These are phyloP conservation scores for Albula goreensis DNA, from an alignment of 2,113 vertebrate genomes.

Conservation along the genomic window DNA sequence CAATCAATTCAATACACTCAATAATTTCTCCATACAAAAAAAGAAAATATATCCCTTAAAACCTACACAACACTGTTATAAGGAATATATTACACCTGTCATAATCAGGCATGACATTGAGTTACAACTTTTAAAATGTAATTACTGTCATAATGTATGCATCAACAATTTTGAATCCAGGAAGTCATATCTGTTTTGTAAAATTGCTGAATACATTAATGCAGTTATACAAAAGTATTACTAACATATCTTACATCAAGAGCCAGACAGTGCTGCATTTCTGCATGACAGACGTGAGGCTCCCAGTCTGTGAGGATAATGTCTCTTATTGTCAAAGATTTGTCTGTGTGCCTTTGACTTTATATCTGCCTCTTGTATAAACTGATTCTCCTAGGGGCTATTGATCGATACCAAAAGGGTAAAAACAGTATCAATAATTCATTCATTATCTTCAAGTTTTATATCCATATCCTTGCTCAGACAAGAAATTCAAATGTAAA, in stretches of 20 bases:
- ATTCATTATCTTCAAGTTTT: no score
- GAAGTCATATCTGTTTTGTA: background rate
- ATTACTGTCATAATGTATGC: background rate
- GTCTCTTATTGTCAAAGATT: slow-evolving; percentile 52
- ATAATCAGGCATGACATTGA: background rate
- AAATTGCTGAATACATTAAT: background rate
- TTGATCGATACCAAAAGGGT: slow-evolving; percentile 55
- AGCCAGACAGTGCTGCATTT: slow-evolving; percentile 42
- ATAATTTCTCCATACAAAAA: no score
- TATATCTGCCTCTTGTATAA: slow-evolving; percentile 54
- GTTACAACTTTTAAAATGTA: background rate
- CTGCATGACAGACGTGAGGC: slow-evolving; percentile 36
- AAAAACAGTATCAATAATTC: slow-evolving; percentile 18
- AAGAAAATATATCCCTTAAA: no score
- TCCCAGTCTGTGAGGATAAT: slow-evolving; percentile 47
- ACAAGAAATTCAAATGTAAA: no score
- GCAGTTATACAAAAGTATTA: background rate
- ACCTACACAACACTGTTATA: background rate
- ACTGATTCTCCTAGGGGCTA: slow-evolving; percentile 46
- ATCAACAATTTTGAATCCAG: background rate
- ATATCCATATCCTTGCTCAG: no score
- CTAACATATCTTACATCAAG: slow-evolving; percentile 40
- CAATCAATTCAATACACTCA: no score
- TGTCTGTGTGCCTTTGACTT: slow-evolving; percentile 49
- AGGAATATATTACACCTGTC: background rate